Conservation (phyloP, 1,140 invertebrate genomes). For the Sminthurinus signatus region DNA sequence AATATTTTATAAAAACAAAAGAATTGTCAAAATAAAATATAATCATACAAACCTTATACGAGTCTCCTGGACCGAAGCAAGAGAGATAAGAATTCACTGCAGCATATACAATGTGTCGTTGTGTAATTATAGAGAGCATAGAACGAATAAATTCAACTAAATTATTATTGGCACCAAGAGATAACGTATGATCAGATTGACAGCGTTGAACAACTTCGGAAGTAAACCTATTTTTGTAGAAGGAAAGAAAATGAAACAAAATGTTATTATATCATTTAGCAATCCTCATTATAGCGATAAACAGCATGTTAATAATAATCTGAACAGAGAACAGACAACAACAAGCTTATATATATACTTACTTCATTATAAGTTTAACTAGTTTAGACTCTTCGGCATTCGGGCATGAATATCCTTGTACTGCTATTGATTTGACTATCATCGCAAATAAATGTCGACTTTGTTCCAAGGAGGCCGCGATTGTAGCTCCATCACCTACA, state of each 20-base stretch:
- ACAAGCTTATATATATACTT: too few species aligned
- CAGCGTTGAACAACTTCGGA: constrained; percentile 37
- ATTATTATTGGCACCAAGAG: constrained; percentile 33
- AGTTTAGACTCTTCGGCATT: constrained; percentile 31
- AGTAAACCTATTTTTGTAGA: too few species aligned
- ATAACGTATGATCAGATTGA: constrained; percentile 32
- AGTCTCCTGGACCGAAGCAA: constrained; percentile 40
- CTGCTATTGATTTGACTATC: constrained; percentile 39
- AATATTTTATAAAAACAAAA: background rate
- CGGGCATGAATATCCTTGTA: constrained; percentile 31
- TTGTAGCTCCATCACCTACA: constrained; percentile 38
- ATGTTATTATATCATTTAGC: too few species aligned
- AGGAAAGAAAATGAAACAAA: too few species aligned
- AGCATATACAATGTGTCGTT: constrained; percentile 36
- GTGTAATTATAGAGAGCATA: constrained; percentile 27
- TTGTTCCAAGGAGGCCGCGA: constrained; percentile 37
- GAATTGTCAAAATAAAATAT: too few species aligned
- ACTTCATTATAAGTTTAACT: constrained; percentile 28
- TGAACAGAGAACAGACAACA: too few species aligned
- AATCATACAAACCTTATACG: constrained; percentile 35
- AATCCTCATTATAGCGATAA: too few species aligned
- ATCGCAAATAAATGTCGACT: constrained; percentile 34
- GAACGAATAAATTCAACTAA: constrained; percentile 26
- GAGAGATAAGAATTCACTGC: constrained; percentile 38
- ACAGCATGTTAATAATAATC: too few species aligned